Evolutionary conservation across 2,113 vertebrate genomes (phyloP), one percentile per base, ranked within the genome.

Genomic region (Oncorhynchus gorbuscha): DNA sequence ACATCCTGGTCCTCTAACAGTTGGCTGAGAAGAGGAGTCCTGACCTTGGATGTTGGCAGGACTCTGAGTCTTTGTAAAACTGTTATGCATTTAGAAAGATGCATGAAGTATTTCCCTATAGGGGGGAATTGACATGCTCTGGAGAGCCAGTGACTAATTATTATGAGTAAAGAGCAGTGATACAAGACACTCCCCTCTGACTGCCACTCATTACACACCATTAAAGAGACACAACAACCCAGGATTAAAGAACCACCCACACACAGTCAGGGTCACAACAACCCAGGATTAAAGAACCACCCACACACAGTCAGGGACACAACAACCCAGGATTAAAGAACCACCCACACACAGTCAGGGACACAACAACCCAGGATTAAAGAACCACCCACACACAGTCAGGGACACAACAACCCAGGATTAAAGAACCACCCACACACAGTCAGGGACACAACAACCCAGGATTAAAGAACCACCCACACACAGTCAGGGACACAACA

Each of bases 161-260:
- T 93, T 93, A 93, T 93, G 93, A 92, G 91, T 94, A 93, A 93
- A 93, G 91, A 94, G 91, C 90, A 93, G 89, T 90, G 93, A 94
- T 92, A 93, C 85, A 86, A 92, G 90, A 92, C 92, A 92, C 92
- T 92, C 92, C 89, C 90, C 87, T 85, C 88, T 90, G 90, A 91
- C 89, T 90, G 85, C 84, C 87, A 90, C 89, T 93, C 89, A 94
- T 94, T 92, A 92, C 88, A 90, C 86, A 39, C 89, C 89, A 92
- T 49, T 70, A 70, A 18, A 49, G 69, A 70, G 69, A 30, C 69
- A 48, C 8, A 8, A 9, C 64, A 66, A 66, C 64, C n/a, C 11
- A 62, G 59, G 51, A 55, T 55, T 13, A 55, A 55, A 5, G 1
- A 55, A 55, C 82, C 85, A 88, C 88, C 82, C 83, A 75, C 81